phyloP scores from a whole-genome alignment of 2,797 vertebrate genomes.

The Emys orbicularis region DNA sequence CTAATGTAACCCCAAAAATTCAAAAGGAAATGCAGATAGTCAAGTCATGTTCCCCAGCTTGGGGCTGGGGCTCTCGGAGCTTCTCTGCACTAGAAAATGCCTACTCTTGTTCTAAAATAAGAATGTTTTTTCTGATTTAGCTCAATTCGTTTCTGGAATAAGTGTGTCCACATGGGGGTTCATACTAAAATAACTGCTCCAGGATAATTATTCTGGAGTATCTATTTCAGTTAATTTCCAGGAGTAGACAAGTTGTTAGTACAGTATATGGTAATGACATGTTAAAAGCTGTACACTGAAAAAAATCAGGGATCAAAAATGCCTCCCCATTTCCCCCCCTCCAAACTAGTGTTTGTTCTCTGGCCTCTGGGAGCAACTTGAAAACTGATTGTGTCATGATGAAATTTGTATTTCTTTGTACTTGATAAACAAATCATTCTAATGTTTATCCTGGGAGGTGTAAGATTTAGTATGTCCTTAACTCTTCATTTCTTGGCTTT shows the following conservation, averaged over 20 bases:
- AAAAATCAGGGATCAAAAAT: not conserved
- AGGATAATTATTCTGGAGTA: too few species aligned
- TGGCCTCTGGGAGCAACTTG: not conserved
- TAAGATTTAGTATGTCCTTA: not conserved
- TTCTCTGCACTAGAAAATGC: not conserved
- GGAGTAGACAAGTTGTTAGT: too few species aligned
- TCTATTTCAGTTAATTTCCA: too few species aligned
- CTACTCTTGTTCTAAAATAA: too few species aligned
- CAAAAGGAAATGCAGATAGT: conserved; percentile 1
- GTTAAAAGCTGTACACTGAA: not conserved
- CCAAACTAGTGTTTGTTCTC: not conserved
- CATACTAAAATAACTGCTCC: too few species aligned
- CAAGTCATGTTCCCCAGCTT: accelerated
- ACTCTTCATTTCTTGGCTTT: not conserved
- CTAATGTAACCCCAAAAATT: not conserved
- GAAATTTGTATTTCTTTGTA: accelerated
- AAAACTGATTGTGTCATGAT: not conserved
- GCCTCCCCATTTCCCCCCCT: accelerated
- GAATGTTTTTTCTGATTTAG: too few species aligned
- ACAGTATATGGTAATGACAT: too few species aligned
- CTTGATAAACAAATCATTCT: not conserved
- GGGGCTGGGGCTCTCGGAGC: not conserved
- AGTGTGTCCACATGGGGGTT: too few species aligned
- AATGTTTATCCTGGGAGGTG: not conserved
- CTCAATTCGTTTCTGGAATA: too few species aligned